phyloP scores from a whole-genome alignment of 2,113 vertebrate species.

The Stegastes partitus region DNA sequence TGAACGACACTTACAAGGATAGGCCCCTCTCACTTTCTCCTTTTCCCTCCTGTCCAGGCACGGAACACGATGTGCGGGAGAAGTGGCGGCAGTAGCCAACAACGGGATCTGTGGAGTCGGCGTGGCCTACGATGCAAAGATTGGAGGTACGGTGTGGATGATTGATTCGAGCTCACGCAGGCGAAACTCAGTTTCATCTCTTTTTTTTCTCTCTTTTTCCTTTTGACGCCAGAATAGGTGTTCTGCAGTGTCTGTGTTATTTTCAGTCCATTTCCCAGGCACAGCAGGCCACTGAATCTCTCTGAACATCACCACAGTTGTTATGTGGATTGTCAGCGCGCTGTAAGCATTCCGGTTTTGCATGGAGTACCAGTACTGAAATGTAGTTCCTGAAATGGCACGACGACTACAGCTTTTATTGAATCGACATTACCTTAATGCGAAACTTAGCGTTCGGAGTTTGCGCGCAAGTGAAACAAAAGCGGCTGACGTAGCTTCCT shows the following conservation, averaged over 20 bases:
- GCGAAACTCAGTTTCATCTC: constrained; percentile 10
- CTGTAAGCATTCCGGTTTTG: constrained; percentile 44
- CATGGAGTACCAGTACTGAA: constrained; percentile 17
- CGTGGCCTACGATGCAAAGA: constrained; percentile 94
- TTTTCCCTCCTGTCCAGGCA: constrained; percentile 83
- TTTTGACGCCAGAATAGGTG: constrained; percentile 37
- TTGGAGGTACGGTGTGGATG: constrained; percentile 88
- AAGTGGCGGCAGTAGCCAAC: constrained; percentile 95
- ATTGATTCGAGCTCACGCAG: constrained; percentile 37
- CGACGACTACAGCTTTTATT: neutral
- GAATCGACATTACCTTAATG: constrained; percentile 16
- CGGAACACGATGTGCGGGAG: constrained; percentile 95
- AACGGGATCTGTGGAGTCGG: constrained; percentile 96
- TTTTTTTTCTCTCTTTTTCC: constrained; percentile 1
- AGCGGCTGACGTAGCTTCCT: neutral
- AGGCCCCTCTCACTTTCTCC: constrained; percentile 31
- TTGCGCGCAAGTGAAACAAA: neutral
- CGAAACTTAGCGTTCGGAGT: neutral
- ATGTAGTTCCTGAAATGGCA: constrained; percentile 22
- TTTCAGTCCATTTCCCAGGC: constrained; percentile 45
- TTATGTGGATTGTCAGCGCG: constrained; percentile 21
- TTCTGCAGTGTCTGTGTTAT: constrained; percentile 25
- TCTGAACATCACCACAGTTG: constrained; percentile 28
- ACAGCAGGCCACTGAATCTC: constrained; percentile 42
- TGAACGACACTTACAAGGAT: constrained; percentile 15